phyloP scores from a whole-genome alignment of 2,888 invertebrate species.

The Lasioglossum malachurum region DNA sequence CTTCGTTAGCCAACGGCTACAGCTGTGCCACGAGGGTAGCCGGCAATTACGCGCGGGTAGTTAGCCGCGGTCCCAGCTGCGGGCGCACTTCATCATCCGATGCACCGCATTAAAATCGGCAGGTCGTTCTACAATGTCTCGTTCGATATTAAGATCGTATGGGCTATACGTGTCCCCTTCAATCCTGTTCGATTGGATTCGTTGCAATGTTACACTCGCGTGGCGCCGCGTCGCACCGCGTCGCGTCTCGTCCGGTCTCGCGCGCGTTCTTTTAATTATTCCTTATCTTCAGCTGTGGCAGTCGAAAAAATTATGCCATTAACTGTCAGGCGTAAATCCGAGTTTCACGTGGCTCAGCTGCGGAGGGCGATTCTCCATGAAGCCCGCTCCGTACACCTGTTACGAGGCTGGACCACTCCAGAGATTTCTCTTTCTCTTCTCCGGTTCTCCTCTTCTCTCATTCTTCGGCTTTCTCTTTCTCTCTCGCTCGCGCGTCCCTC shows the following conservation, averaged over 20 bases:
- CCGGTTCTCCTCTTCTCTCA: background rate
- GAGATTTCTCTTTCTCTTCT: conserved; percentile 50
- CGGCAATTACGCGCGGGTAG: conserved; percentile 21
- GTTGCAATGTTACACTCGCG: background rate
- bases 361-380: conserved; percentile 37
- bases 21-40: conserved; percentile 26
- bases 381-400: conserved; percentile 68
- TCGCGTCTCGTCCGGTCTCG: background rate
- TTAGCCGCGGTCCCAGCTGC: background rate
- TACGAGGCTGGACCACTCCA: conserved; percentile 54
- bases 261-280: conserved; percentile 43
- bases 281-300: conserved; percentile 49
- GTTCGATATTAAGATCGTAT: background rate
- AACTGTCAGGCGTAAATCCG: conserved; percentile 52
- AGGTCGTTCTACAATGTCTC: background rate
- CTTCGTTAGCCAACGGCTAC: background rate
- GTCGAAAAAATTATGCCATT: conserved; percentile 51
- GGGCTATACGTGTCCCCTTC: background rate
- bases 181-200: background rate
- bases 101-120: background rate
- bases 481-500: conserved; percentile 64
- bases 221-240: background rate
- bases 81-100: background rate
- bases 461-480: conserved; percentile 2
- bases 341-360: conserved; percentile 51